Conservation (phyloP, 2,113 vertebrate species). For the Silurus glanis region DNA sequence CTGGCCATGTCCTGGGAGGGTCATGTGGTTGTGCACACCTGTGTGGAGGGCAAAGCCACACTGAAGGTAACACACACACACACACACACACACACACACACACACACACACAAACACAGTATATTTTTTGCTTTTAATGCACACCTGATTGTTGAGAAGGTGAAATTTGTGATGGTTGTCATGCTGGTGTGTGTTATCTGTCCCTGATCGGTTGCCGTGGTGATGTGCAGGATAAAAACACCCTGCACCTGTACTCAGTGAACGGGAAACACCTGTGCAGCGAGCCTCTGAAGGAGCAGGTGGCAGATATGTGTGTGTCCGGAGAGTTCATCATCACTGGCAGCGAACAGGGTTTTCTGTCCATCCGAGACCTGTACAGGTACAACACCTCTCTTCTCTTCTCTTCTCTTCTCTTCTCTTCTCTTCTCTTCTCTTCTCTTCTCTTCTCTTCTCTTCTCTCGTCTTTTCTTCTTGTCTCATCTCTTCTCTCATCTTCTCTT, state of each 20-base stretch:
- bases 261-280: conserved; percentile 89
- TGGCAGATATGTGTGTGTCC: conserved; percentile 88
- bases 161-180: neutral
- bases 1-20: conserved; percentile 93
- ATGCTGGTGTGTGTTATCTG: neutral
- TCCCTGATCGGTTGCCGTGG: neutral
- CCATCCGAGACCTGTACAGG: conserved; percentile 92
- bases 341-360: conserved; percentile 90
- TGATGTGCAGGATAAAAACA: conserved; percentile 86
- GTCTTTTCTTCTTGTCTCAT: neutral
- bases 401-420: neutral
- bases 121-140: too few species aligned
- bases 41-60: conserved; percentile 85
- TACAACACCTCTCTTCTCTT: conserved; percentile 53
- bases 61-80: conserved; percentile 79
- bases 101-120: neutral
- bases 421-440: too few species aligned
- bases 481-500: neutral
- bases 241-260: conserved; percentile 90
- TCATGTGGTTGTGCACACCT: conserved; percentile 87
- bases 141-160: neutral
- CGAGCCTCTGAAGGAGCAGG: conserved; percentile 86
- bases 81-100: conserved; percentile 4
- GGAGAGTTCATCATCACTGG: conserved; percentile 86
- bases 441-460: neutral